phyloP scores from a whole-genome alignment of 1,140 invertebrate species.

The Dinoponera quadriceps region DNA sequence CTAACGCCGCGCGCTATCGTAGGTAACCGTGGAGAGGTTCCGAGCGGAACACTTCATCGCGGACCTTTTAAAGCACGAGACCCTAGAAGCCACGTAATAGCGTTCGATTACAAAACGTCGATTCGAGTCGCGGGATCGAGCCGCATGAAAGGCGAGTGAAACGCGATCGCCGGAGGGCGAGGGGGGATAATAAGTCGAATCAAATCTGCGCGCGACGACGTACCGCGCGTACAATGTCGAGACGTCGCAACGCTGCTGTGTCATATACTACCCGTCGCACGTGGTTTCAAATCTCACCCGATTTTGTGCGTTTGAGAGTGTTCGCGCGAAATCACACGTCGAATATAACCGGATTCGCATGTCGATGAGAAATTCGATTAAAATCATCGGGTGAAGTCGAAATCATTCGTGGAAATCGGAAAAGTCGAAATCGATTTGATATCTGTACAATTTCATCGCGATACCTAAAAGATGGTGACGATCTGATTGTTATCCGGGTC shows the following conservation, averaged over 20 bases:
- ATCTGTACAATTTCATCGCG: not conserved
- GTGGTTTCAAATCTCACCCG: not conserved
- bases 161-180: constrained; percentile 13
- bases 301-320: too few species aligned
- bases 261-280: not conserved
- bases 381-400: too few species aligned
- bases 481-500: too few species aligned
- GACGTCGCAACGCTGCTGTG: not conserved
- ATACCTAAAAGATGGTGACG: too few species aligned
- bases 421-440: not conserved
- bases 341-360: too few species aligned
- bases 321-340: too few species aligned
- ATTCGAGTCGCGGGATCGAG: constrained; percentile 40
- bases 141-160: constrained; percentile 51
- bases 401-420: not conserved
- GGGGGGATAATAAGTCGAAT: constrained; percentile 42
- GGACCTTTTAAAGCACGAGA: constrained; percentile 51
- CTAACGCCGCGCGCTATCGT: constrained; percentile 56
- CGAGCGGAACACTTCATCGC: constrained; percentile 53
- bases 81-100: constrained; percentile 54
- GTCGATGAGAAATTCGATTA: too few species aligned
- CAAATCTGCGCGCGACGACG: not conserved
- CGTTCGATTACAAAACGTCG: constrained; percentile 59
- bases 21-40: constrained; percentile 46
- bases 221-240: constrained; percentile 12